These are phyloP conservation scores for Macquaria australasica DNA, from an alignment of 2,113 vertebrate species.

Conservation along the genomic window DNA sequence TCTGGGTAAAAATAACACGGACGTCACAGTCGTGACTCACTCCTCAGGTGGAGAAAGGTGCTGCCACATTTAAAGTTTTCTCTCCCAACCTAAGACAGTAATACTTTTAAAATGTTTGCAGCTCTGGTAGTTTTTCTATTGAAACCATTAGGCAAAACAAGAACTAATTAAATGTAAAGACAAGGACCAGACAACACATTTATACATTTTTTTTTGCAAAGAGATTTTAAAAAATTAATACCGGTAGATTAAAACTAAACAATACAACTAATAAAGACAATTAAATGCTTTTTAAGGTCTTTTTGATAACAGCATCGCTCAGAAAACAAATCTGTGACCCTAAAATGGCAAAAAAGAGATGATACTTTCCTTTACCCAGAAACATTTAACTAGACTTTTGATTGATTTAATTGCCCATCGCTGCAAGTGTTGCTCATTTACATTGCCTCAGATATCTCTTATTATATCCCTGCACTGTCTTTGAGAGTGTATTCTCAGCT, in stretches of 20 bases:
- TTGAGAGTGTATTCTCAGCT: conserved; percentile 32
- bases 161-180: too few relatives aligned
- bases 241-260: too few relatives aligned
- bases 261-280: not conserved
- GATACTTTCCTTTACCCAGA: too few relatives aligned
- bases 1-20: conserved; percentile 47
- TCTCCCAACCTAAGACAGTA: not conserved
- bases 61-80: not conserved
- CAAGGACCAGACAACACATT: too few relatives aligned
- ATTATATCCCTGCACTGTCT: not conserved
- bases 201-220: too few relatives aligned
- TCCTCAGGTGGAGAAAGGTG: not conserved
- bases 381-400: not conserved
- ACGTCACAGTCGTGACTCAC: conserved; percentile 47
- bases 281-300: not conserved
- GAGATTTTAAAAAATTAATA: too few relatives aligned
- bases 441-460: not conserved
- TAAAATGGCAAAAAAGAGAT: too few relatives aligned
- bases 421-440: not conserved
- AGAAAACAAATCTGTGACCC: not conserved
- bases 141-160: not conserved
- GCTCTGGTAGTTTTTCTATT: not conserved
- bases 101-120: not conserved
- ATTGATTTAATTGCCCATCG: not conserved
- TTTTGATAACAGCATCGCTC: not conserved